These are phyloP conservation scores for Etheostoma spectabile DNA, from an alignment of 2,113 vertebrate species.

Conservation along the genomic window DNA sequence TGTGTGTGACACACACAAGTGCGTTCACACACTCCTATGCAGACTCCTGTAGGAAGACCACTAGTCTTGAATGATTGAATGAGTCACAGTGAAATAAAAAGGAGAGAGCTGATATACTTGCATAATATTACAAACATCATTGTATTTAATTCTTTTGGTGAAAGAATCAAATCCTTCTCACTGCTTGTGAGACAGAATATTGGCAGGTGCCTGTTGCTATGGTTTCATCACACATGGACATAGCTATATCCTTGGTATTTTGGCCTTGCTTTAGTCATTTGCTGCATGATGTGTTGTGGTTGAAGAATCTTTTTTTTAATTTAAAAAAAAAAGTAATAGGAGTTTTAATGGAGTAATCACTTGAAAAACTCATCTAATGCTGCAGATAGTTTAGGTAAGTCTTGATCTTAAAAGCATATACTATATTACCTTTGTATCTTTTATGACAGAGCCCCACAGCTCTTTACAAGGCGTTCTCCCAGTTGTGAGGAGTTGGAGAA, in stretches of 20 bases:
- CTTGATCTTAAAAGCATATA: not conserved
- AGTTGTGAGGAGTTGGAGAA: slow-evolving; percentile 7
- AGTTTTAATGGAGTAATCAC: slow-evolving; percentile 32
- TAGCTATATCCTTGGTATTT: slow-evolving; percentile 24
- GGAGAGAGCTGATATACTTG: not conserved
- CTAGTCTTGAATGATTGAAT: slow-evolving; percentile 40
- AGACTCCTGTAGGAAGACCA: not conserved
- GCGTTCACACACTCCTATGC: not conserved
- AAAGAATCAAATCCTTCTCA: not conserved
- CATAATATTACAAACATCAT: not conserved
- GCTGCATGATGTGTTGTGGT: not conserved
- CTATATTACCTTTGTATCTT: not conserved
- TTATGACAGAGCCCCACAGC: not conserved
- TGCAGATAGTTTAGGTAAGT: not conserved
- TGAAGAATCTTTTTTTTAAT: not conserved
- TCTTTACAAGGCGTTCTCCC: not conserved
- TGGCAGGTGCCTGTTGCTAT: slow-evolving; percentile 62
- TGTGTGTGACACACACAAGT: too few relatives aligned
- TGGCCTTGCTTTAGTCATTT: slow-evolving; percentile 35
- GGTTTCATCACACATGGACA: slow-evolving; percentile 53
- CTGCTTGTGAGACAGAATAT: slow-evolving; percentile 19
- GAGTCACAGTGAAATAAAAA: not conserved
- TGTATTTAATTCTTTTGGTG: not conserved
- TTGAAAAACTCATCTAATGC: not conserved
- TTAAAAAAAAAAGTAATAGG: not conserved